A percentile compares a stretch with the other conserved stretches of the same genome.
These are phyloP conservation scores for Ips typographus DNA, from an alignment of 1,140 invertebrate genomes.

Conservation along the genomic window DNA sequence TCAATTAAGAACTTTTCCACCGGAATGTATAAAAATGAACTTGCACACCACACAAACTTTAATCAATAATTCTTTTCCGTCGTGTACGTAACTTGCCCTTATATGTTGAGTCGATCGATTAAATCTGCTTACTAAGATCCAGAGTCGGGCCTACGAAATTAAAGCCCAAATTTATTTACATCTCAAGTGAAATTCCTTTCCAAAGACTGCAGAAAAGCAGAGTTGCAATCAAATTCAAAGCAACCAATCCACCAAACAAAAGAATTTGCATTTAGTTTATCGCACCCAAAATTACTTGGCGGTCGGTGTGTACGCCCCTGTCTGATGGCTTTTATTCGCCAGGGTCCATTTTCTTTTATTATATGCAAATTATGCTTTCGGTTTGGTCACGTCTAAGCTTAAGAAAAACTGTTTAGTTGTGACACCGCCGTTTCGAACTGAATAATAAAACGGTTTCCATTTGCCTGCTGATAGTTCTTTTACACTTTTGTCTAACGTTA, in stretches of 20 bases:
- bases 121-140: conserved; percentile 18
- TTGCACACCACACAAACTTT: conserved; percentile 7
- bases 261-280: too few species aligned
- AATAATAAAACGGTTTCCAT: neutral
- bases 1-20: neutral
- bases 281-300: neutral
- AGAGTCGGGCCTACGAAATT: neutral
- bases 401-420: conserved; percentile 2
- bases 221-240: too few species aligned
- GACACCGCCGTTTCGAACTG: neutral
- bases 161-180: too few species aligned
- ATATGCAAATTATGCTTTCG: conserved; percentile 4
- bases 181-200: too few species aligned
- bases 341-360: conserved; percentile 1
- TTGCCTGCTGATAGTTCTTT: too few species aligned
- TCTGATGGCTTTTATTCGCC: neutral
- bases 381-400: neutral
- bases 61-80: conserved; percentile 31
- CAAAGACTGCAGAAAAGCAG: too few species aligned
- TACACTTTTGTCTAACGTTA: too few species aligned
- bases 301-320: neutral
- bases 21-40: conserved; percentile 2
- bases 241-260: too few species aligned
- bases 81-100: conserved; percentile 30
- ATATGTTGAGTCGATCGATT: conserved; percentile 29